Evolutionary conservation across 2,113 vertebrate genomes (phyloP).

Genomic region (Abramis brama): DNA sequence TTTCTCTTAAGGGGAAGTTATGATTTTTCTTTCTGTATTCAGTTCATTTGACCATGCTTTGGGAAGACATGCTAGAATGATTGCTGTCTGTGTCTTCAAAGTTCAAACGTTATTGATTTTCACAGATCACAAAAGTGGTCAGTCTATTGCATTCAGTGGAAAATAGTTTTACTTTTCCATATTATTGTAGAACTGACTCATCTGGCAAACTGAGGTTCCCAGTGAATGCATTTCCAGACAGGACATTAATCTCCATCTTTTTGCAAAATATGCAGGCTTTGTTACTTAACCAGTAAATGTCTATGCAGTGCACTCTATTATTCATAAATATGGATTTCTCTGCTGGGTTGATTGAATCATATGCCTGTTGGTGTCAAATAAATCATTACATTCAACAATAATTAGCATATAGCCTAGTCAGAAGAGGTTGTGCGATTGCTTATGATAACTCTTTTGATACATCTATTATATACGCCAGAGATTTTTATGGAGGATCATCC

Average conservation of each 20-base stretch:
- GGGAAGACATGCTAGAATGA: not conserved
- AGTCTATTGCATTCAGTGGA: conserved; percentile 4
- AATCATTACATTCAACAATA: not conserved
- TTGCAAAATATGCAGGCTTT: not conserved
- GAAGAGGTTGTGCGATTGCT: not conserved
- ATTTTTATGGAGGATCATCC: not conserved
- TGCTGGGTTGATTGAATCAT: not conserved
- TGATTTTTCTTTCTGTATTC: not conserved
- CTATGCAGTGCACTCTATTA: not conserved
- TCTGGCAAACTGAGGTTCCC: not conserved
- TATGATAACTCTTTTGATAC: not conserved
- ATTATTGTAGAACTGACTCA: not conserved
- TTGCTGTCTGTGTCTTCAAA: not conserved
- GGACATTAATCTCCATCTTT: not conserved
- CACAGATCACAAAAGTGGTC: not conserved
- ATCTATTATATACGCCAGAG: not conserved
- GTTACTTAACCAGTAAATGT: not conserved
- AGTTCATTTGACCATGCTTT: not conserved
- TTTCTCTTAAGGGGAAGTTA: not conserved
- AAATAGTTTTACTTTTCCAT: not conserved
- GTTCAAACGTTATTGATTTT: not conserved
- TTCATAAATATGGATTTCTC: conserved; percentile 1
- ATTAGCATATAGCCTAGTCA: not conserved
- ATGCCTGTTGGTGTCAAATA: not conserved
- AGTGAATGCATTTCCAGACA: not conserved